These are phyloP conservation scores for Eidolon helvum DNA, from an alignment of 2,113 vertebrate species.

Conservation along the genomic window DNA sequence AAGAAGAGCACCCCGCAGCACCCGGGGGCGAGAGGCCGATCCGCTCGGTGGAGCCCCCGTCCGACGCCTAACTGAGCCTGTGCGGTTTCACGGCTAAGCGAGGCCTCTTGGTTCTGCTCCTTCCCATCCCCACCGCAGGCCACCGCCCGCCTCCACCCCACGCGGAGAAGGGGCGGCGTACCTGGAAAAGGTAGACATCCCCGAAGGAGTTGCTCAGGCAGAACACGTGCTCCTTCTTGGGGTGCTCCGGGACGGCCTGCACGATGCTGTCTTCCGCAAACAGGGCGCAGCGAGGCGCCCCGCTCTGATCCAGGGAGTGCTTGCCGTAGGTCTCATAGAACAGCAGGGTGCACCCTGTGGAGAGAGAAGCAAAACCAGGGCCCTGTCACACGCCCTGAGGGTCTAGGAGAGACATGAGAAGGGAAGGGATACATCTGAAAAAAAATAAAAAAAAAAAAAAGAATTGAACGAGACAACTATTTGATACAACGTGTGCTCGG, in stretches of 20 bases:
- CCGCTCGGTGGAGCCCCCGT: neutral
- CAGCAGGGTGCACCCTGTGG: conserved; percentile 93
- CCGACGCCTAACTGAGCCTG: neutral
- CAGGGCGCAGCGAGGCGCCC: conserved; percentile 91
- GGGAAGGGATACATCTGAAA: neutral
- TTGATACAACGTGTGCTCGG: accelerated
- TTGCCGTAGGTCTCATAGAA: conserved; percentile 96
- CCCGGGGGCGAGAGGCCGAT: neutral
- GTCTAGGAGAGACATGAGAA: neutral
- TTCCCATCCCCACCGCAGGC: accelerated
- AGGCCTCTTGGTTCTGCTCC: neutral
- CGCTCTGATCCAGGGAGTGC: conserved; percentile 89
- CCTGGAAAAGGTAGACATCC: conserved; percentile 98
- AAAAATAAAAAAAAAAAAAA: neutral
- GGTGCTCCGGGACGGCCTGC: conserved; percentile 96
- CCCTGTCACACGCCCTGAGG: neutral
- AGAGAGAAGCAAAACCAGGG: neutral
- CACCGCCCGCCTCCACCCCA: accelerated
- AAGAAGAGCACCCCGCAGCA: accelerated
- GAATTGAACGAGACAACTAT: neutral
- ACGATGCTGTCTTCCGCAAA: conserved; percentile 95
- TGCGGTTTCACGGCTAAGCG: neutral
- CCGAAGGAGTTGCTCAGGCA: conserved; percentile 98
- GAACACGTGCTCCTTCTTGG: conserved; percentile 97
- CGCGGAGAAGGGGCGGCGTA: conserved; percentile 49